Percentiles rank a stretch among this genome's conserved stretches.
These are phyloP conservation scores for Plebejus argus DNA, from an alignment of 2,888 invertebrate species.

Conservation along the genomic window DNA sequence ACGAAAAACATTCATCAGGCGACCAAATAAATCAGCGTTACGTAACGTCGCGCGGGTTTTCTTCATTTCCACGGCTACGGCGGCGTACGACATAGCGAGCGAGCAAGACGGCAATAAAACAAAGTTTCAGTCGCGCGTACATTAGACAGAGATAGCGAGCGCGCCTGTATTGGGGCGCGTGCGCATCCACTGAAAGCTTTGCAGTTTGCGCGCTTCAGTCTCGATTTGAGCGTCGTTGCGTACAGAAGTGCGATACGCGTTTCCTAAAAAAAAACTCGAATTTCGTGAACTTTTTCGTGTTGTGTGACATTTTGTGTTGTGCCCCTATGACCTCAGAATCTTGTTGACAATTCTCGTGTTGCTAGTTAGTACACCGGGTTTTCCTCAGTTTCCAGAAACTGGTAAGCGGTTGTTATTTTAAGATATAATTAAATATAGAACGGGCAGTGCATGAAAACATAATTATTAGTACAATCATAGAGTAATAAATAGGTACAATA, in stretches of 20 bases:
- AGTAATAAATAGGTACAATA: too few species aligned
- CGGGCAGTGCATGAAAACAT: slow-evolving; percentile 69
- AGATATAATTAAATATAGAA: slow-evolving; percentile 77
- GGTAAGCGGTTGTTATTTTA: slow-evolving; percentile 76
- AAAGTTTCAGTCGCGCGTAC: slow-evolving; percentile 36
- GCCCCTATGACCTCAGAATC: slow-evolving; percentile 47
- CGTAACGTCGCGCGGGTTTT: slow-evolving; percentile 65
- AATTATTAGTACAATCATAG: too few species aligned
- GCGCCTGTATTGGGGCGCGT: slow-evolving; percentile 49
- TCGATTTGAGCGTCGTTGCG: slow-evolving; percentile 60
- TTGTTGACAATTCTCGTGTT: slow-evolving; percentile 44
- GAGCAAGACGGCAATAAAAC: slow-evolving; percentile 51
- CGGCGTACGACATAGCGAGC: slow-evolving; percentile 49
- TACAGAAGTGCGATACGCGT: slow-evolving; percentile 50
- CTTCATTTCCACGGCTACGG: slow-evolving; percentile 60
- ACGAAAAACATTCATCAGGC: slow-evolving; percentile 67
- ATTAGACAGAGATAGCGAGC: slow-evolving; percentile 53
- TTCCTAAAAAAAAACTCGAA: slow-evolving; percentile 50
- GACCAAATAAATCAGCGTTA: slow-evolving; percentile 71
- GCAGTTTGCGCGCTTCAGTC: slow-evolving; percentile 66
- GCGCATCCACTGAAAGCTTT: slow-evolving; percentile 74
- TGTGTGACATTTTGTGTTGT: slow-evolving; percentile 57
- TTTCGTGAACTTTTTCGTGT: slow-evolving; percentile 53
- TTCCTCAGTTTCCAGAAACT: slow-evolving; percentile 60
- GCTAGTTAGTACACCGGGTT: slow-evolving; percentile 56